Evolutionary conservation across 2,113 vertebrate species (phyloP).

Genomic region (Aptenodytes forsteri): DNA sequence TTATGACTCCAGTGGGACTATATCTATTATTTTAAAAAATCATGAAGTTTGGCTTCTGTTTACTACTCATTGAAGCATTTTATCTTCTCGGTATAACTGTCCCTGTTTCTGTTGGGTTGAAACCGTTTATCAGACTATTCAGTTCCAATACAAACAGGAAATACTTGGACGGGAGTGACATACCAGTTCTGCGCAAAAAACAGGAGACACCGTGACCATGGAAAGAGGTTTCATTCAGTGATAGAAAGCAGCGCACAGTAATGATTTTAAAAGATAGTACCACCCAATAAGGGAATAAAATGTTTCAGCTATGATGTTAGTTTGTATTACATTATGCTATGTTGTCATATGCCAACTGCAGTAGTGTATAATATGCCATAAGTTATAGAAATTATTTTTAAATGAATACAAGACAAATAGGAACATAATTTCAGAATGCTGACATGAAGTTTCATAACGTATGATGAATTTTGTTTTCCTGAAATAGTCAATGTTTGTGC

Average conservation of each 20-base stretch:
- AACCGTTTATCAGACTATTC: conserved; percentile 12
- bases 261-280: not conserved
- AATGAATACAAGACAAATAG: not conserved
- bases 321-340: not conserved
- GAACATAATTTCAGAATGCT: not conserved
- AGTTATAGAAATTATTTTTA: not conserved
- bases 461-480: not conserved
- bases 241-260: not conserved
- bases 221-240: not conserved
- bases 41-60: not conserved
- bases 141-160: conserved; percentile 51
- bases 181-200: not conserved
- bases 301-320: not conserved
- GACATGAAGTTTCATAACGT: not conserved
- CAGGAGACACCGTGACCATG: not conserved
- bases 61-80: not conserved
- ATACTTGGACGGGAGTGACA: not conserved
- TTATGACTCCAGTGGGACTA: not conserved
- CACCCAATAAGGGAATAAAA: not conserved
- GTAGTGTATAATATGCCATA: not conserved
- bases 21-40: not conserved
- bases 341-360: not conserved
- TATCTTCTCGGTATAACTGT: not conserved
- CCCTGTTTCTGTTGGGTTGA: not conserved
- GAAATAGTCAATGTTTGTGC: not conserved